Conservation (phyloP, 1,140 invertebrate species). For the Zophobas morio region DNA sequence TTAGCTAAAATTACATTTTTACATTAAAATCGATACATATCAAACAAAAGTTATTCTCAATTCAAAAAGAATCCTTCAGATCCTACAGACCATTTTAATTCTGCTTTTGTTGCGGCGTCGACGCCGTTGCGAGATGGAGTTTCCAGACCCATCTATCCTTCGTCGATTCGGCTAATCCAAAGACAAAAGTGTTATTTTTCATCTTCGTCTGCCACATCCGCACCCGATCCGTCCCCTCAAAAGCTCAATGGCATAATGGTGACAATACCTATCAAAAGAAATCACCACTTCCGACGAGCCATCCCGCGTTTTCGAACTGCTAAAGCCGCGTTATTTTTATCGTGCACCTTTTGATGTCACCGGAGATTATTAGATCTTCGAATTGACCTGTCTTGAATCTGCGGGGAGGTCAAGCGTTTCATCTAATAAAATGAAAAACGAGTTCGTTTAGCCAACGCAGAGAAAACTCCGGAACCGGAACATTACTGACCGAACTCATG, state of each 20-base stretch:
- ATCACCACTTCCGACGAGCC: background rate
- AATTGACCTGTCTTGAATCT: constrained; percentile 21
- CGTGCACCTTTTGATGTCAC: constrained; percentile 15
- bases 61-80: no score
- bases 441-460: constrained; percentile 19
- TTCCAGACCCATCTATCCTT: no score
- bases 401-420: constrained; percentile 22
- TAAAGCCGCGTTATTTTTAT: constrained; percentile 7
- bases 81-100: no score
- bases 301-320: constrained; percentile 5
- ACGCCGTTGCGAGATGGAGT: no score
- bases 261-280: constrained; percentile 14
- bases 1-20: no score
- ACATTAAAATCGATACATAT: no score
- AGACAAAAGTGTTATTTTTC: no score
- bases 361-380: constrained; percentile 24
- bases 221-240: no score
- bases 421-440: constrained; percentile 37
- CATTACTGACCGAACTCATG: constrained; percentile 12
- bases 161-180: no score
- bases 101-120: no score
- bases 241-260: background rate
- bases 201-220: no score
- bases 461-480: background rate
- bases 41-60: no score